Percentiles rank a stretch among this genome's conserved stretches.
phyloP scores from a whole-genome alignment of 2,113 vertebrate species.

The Geothlypis trichas region DNA sequence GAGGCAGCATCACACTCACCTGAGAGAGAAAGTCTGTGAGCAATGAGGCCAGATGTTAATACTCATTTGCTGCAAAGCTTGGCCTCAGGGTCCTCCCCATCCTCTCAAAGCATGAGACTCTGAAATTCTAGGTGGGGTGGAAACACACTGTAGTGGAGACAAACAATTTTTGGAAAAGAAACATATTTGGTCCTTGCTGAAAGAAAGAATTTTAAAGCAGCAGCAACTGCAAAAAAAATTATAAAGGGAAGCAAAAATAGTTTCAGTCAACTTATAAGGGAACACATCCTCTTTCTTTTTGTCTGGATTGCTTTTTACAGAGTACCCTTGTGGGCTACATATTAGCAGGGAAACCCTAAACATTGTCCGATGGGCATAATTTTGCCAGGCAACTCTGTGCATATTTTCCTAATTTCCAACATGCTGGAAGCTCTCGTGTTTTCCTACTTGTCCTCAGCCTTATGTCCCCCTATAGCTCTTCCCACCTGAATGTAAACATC shows the following conservation, averaged over 20 bases:
- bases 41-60: not conserved
- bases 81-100: not conserved
- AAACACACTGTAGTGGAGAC: not conserved
- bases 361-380: not conserved
- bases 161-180: not conserved
- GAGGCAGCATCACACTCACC: not conserved
- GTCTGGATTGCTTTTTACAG: not conserved
- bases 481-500: not conserved
- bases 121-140: not conserved
- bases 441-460: not conserved
- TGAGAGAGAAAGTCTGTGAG: not conserved
- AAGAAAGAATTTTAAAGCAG: not conserved
- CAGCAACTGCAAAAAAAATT: not conserved
- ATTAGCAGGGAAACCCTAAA: not conserved
- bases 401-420: not conserved
- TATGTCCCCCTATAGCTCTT: not conserved
- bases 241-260: not conserved
- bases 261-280: not conserved
- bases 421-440: not conserved
- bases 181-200: not conserved
- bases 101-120: not conserved
- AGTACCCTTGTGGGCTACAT: not conserved
- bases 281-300: not conserved
- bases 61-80: not conserved
- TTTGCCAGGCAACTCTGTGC: not conserved